Evolutionary conservation across 1,140 invertebrate genomes (phyloP), one percentile per base, ranked within the genome.

Genomic region (Pantala flavescens): DNA sequence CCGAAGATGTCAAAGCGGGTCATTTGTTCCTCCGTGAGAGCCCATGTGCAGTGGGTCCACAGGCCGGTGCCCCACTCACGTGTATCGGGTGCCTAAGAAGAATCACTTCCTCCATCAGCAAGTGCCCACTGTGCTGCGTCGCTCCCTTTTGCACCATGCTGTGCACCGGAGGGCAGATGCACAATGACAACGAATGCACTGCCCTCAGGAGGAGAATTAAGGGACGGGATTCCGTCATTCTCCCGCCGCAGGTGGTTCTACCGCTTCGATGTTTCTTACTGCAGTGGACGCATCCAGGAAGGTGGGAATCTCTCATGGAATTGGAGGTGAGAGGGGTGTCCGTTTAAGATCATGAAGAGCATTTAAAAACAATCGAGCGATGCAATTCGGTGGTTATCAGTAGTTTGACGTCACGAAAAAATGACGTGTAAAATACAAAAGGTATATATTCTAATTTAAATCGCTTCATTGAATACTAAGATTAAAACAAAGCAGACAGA

Each of bases 91-190:
- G 49, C 82, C 0, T 78, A 87, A 10, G 78, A 80, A 77, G 84
- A 79, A 77, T 82, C 81, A 75, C 81, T 84, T 36, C 73, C 76
- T 7, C 75, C 43, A 43, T 24, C 70, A 42, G 84, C 16, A 76
- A 81, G 0, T 89, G 88, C 75, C 83, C 84, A 19, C 82, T 82
- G 74, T 89, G 88, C 77, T 83, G 82, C 0, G 80, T 87, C 0
- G 87, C 86, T 43, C 85, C 86, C 0, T 77, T 90, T 12, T 90
- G 88, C 77, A 75, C 84, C 70, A 23, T 77, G 0, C 71, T 73
- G 23, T 87, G 85, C 80, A 78, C 19, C n/a, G 70, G 19, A 0
- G 73, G 10, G 0, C 28, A 36, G 28, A 36, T 36, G 28, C 77
- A 75, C 43, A 71, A 7, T 7, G 75, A 72, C 24, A 0, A 21